A percentile compares a stretch with the other conserved stretches of the same genome.
phyloP scores from a whole-genome alignment of 1,140 invertebrate genomes.

The Calliphora vicina region DNA sequence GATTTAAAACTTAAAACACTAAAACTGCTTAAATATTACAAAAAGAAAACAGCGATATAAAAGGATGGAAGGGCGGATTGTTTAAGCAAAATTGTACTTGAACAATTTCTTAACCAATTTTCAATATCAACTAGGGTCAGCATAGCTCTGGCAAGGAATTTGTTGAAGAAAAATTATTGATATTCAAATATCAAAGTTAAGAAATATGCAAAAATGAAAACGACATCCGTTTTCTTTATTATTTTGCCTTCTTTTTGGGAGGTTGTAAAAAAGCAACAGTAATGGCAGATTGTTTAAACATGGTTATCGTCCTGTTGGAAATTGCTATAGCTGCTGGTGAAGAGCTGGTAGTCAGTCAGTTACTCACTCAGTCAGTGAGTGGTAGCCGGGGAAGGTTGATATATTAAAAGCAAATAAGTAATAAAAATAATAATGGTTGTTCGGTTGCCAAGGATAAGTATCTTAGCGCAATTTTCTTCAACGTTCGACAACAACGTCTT shows the following conservation, averaged over 20 bases:
- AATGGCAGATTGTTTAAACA: constrained; percentile 6
- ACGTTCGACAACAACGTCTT: constrained; percentile 42
- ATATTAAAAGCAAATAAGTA: constrained; percentile 64
- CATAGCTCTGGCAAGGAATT: too few species aligned
- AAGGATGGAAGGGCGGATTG: neutral
- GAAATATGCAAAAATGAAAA: neutral
- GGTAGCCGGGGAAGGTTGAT: constrained; percentile 19
- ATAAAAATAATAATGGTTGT: constrained; percentile 64
- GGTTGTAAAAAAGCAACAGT: neutral
- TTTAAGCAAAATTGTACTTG: neutral
- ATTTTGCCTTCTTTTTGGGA: neutral
- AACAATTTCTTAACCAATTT: constrained; percentile 8
- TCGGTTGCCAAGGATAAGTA: constrained; percentile 57
- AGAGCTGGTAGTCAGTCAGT: neutral
- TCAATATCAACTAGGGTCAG: constrained; percentile 19
- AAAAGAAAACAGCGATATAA: neutral
- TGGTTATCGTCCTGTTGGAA: neutral
- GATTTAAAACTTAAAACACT: constrained; percentile 1
- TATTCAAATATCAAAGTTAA: constrained; percentile 34
- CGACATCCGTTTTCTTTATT: constrained; percentile 24
- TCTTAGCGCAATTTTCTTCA: constrained; percentile 60
- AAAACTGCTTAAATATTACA: neutral
- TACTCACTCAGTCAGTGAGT: neutral
- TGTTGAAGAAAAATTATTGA: constrained; percentile 23
- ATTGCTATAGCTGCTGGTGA: neutral